Percentiles rank a stretch among this genome's conserved stretches.
These are phyloP conservation scores for Pipa parva DNA, from an alignment of 2,113 vertebrate genomes.

Conservation along the genomic window DNA sequence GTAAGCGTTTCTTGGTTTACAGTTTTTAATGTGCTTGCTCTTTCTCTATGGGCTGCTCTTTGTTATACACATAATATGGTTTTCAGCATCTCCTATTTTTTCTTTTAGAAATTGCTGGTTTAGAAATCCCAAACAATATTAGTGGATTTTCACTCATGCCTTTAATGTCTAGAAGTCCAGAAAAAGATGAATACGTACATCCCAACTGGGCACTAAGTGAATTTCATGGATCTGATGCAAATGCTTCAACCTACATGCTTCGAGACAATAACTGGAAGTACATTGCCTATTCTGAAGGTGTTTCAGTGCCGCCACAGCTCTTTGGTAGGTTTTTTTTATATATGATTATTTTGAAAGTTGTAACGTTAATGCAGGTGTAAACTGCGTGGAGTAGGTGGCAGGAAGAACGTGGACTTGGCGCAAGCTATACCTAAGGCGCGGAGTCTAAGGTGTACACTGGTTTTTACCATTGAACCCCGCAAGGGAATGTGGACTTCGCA, in stretches of 20 bases:
- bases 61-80: neutral
- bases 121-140: conserved; percentile 61
- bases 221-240: conserved; percentile 90
- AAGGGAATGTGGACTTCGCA: no score
- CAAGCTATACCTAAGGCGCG: no score
- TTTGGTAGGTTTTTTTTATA: conserved; percentile 71
- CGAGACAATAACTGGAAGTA: conserved; percentile 83
- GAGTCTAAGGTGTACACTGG: no score
- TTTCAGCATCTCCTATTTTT: conserved; percentile 6
- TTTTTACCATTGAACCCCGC: no score
- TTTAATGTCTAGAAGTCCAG: conserved; percentile 48
- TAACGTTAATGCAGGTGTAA: neutral
- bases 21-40: no score
- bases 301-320: conserved; percentile 74
- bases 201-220: conserved; percentile 85
- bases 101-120: conserved; percentile 74
- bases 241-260: conserved; percentile 91
- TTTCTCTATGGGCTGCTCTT: no score
- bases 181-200: conserved; percentile 17
- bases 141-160: conserved; percentile 84
- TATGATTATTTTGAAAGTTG: neutral
- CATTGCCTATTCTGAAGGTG: conserved; percentile 78
- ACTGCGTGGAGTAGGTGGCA: no score
- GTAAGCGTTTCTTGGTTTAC: no score
- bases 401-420: no score